phyloP scores from a whole-genome alignment of 2,797 vertebrate species.

The Apogon hyalosoma region DNA sequence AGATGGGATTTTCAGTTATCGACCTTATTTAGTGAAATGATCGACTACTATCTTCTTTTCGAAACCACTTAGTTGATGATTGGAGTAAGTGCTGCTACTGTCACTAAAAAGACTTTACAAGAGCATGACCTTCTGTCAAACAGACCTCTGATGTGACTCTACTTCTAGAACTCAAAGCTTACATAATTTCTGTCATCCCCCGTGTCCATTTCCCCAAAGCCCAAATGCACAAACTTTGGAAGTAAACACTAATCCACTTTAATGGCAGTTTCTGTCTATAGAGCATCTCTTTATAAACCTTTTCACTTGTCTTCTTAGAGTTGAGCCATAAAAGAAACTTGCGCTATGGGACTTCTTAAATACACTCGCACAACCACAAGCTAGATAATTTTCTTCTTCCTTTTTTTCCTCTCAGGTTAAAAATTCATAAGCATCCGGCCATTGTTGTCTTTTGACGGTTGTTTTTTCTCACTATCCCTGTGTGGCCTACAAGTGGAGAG shows the following conservation, averaged over 20 bases:
- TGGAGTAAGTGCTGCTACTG: conserved; percentile 13
- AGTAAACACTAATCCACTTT: background rate
- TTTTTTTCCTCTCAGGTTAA: conserved; percentile 32
- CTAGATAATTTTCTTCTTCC: conserved; percentile 21
- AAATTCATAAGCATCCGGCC: conserved; percentile 31
- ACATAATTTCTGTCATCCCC: background rate
- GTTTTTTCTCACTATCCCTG: background rate
- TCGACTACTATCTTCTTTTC: background rate
- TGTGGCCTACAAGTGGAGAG: background rate
- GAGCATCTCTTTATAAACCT: conserved; percentile 14
- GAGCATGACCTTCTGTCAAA: conserved; percentile 10
- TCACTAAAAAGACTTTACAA: conserved; percentile 16
- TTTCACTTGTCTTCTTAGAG: conserved; percentile 8
- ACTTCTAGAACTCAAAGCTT: too few relatives aligned
- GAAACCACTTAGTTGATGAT: conserved; percentile 10
- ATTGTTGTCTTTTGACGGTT: conserved; percentile 38
- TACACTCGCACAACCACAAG: conserved; percentile 3
- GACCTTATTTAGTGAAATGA: too few relatives aligned
- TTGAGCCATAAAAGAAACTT: conserved; percentile 19
- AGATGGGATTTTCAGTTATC: conserved; percentile 11
- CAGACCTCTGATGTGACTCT: background rate
- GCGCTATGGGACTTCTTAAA: background rate
- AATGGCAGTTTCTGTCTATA: background rate
- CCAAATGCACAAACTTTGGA: background rate
- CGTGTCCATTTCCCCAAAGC: background rate